Evolutionary conservation across 2,113 vertebrate species (phyloP).

Genomic region (Amblyopsis rosae): DNA sequence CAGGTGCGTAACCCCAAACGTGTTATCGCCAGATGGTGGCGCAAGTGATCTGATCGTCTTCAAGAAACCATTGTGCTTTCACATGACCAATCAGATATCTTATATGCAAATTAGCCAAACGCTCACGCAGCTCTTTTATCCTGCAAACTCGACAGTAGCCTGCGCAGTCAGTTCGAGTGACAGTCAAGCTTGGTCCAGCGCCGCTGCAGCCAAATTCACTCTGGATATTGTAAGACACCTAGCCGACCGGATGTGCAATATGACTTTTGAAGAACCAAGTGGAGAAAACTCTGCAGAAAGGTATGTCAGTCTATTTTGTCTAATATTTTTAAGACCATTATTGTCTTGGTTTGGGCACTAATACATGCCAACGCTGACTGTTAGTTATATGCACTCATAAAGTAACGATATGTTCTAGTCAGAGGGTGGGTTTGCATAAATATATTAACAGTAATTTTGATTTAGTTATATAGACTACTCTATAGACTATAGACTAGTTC

Average conservation of each 20-base stretch:
- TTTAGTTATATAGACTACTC: too few species aligned
- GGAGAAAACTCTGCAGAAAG: conserved; percentile 76
- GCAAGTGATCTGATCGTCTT: not conserved
- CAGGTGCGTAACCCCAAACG: not conserved
- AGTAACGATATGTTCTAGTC: too few species aligned
- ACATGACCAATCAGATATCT: conserved; percentile 38
- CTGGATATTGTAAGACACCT: conserved; percentile 34
- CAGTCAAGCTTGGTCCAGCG: not conserved
- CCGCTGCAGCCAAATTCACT: not conserved
- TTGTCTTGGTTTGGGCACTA: too few species aligned
- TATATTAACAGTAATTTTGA: too few species aligned
- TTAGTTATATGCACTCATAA: too few species aligned
- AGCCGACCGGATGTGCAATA: conserved; percentile 74
- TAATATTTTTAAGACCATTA: not conserved
- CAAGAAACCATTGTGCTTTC: not conserved
- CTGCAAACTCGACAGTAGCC: not conserved
- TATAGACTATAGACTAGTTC: too few species aligned
- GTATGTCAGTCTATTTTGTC: conserved; percentile 35
- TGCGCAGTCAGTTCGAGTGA: not conserved
- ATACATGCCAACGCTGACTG: too few species aligned
- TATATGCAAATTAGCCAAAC: conserved; percentile 59
- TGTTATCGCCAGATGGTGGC: conserved; percentile 28
- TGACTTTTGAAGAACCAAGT: conserved; percentile 79
- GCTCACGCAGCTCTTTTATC: not conserved
- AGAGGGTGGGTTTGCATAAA: too few species aligned